phyloP scores from a whole-genome alignment of 1,140 invertebrate species.

The Nomia melanderi region DNA sequence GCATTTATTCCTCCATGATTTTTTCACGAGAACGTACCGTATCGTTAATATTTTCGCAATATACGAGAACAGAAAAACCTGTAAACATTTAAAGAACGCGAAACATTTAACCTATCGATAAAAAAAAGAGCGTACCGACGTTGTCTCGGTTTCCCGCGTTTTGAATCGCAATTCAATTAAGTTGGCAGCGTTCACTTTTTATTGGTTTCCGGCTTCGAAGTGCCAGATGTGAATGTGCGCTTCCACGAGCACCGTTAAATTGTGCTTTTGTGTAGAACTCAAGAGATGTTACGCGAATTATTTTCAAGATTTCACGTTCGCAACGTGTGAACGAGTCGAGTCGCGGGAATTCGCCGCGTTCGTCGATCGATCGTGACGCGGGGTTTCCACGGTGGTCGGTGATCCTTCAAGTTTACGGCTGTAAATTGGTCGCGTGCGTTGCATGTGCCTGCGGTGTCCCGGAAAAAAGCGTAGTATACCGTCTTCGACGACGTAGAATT shows the following conservation, averaged over 20 bases:
- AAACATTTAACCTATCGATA: not conserved
- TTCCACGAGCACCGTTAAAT: conserved; percentile 60
- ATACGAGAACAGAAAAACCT: not conserved
- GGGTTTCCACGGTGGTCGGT: not conserved
- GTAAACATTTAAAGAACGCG: not conserved
- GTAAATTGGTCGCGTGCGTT: conserved; percentile 33
- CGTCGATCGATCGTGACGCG: not conserved
- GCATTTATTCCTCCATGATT: too few relatives aligned
- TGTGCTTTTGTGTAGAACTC: conserved; percentile 63
- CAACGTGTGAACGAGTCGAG: not conserved
- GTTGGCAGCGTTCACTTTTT: conserved; percentile 21
- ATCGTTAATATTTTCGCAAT: not conserved
- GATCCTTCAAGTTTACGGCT: not conserved
- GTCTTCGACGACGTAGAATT: conserved; percentile 26
- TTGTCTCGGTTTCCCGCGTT: conserved; percentile 28
- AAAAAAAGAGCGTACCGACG: not conserved
- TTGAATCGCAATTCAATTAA: not conserved
- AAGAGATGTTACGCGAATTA: conserved; percentile 13
- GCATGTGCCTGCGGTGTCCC: conserved; percentile 34
- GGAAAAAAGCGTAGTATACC: conserved; percentile 14
- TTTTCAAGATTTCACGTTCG: not conserved
- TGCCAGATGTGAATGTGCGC: conserved; percentile 65
- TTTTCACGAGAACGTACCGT: accelerated
- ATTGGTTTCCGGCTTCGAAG: conserved; percentile 40
- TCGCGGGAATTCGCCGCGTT: not conserved